Conservation (phyloP, 2,888 invertebrate genomes). For the Polyommatus icarus region DNA sequence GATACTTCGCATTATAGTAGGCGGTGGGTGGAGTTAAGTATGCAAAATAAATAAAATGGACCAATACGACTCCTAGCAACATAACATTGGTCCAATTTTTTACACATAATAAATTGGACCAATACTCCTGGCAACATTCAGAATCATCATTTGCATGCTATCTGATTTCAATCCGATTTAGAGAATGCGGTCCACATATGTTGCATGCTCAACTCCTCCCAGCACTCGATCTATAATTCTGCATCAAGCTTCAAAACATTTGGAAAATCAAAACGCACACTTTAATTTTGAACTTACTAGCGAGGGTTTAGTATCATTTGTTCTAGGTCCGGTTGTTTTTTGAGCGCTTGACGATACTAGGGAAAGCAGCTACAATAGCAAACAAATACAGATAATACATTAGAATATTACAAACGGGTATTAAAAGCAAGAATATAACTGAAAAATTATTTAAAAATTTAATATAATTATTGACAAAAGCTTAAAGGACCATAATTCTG, state of each 20-base stretch:
- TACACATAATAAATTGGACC: no score
- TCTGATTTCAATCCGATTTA: no score
- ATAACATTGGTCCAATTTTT: no score
- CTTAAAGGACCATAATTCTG: not conserved
- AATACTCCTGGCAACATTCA: no score
- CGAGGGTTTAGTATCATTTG: slow-evolving; percentile 53
- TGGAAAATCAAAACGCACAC: slow-evolving; percentile 23
- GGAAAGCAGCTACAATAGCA: slow-evolving; percentile 63
- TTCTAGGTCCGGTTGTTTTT: slow-evolving; percentile 52
- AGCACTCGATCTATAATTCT: not conserved
- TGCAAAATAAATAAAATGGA: no score
- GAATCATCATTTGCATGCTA: no score
- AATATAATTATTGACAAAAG: slow-evolving; percentile 3
- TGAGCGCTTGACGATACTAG: slow-evolving; percentile 64
- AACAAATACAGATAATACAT: slow-evolving; percentile 36
- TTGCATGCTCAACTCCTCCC: not conserved
- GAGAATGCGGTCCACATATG: not conserved
- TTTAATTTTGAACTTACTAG: slow-evolving; percentile 59
- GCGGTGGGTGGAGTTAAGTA: no score
- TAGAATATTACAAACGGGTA: slow-evolving; percentile 31
- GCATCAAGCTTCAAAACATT: not conserved
- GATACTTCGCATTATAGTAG: not conserved
- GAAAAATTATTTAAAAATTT: not conserved
- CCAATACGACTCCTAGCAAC: no score
- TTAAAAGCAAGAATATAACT: not conserved